Evolutionary conservation across 2,888 invertebrate genomes (phyloP), one percentile per base, ranked within the genome.

Genomic region (Rhagonycha lutea): DNA sequence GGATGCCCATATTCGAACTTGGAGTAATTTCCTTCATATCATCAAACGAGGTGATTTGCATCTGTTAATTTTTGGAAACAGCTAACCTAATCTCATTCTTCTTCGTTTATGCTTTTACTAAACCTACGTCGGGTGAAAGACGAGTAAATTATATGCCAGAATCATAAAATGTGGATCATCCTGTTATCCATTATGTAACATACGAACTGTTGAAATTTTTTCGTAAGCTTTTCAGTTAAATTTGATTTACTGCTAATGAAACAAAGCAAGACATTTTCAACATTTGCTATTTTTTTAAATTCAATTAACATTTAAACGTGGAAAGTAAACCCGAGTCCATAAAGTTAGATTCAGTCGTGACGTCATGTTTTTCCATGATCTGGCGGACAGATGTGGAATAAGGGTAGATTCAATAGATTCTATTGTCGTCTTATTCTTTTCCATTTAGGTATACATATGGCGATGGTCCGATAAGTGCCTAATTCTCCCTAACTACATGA

Each of bases 391-490:
- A 79, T 77, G 74, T 70, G 70, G 69, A 26, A 72, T 74, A 77
- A 77, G 70, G 74, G 77, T 77, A 74, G 70, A 47, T 69, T 76
- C 69, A 74, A 76, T 76, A 72, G 68, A 62, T 18, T 67, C 76
- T 70, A 76, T 78, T 76, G 24, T 65, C 63, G 76, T 78, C 75
- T 73, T 70, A 75, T 72, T 76, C 69, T 79, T 79, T 77, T 77
- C 77, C 67, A 70, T 72, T 79, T 70, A 75, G 67, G 71, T 75
- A 70, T 71, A 75, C 79, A 79, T 77, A 79, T 79, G 79, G 74
- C 67, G 70, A 75, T 79, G 72, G 73, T 65, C 72, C 72, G 76
- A 72, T 77, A 77, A 78, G 74, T 77, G 72, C 71, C 71, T 63
- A 72, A 68, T 72, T 69, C 68, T 62, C 14, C 75, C 72, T 61